Percentiles rank a stretch among this genome's conserved stretches.
Conservation (phyloP, 2,797 vertebrate genomes). For the Perodicticus potto region DNA sequence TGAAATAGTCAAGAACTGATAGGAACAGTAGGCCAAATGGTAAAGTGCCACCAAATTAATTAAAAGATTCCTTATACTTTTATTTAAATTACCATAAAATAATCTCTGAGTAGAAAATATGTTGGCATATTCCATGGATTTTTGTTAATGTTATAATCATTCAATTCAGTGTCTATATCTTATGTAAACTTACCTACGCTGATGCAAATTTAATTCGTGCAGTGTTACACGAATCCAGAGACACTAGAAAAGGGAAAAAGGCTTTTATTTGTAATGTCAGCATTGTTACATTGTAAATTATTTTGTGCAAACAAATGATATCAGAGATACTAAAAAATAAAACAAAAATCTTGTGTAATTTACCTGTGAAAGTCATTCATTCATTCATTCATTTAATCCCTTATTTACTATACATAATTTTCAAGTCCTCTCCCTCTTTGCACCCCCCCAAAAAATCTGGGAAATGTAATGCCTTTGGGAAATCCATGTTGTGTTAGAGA, state of each 20-base stretch:
- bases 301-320: neutral
- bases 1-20: neutral
- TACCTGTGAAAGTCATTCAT: neutral
- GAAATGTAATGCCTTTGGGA: neutral
- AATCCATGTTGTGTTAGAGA: neutral
- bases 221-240: neutral
- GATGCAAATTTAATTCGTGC: neutral
- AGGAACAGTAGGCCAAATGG: neutral
- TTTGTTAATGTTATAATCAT: neutral
- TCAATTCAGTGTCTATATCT: neutral
- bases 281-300: neutral
- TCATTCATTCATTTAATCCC: neutral
- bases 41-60: neutral
- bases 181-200: neutral
- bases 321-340: neutral
- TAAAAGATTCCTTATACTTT: neutral
- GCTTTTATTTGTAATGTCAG: neutral
- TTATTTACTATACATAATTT: neutral
- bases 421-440: neutral
- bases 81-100: neutral
- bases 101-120: neutral
- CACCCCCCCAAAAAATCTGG: too few species aligned
- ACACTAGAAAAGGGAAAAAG: neutral
- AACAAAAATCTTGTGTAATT: neutral
- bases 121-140: neutral